These are phyloP conservation scores for Diadromus collaris DNA, from an alignment of 2,888 invertebrate genomes.

Conservation along the genomic window DNA sequence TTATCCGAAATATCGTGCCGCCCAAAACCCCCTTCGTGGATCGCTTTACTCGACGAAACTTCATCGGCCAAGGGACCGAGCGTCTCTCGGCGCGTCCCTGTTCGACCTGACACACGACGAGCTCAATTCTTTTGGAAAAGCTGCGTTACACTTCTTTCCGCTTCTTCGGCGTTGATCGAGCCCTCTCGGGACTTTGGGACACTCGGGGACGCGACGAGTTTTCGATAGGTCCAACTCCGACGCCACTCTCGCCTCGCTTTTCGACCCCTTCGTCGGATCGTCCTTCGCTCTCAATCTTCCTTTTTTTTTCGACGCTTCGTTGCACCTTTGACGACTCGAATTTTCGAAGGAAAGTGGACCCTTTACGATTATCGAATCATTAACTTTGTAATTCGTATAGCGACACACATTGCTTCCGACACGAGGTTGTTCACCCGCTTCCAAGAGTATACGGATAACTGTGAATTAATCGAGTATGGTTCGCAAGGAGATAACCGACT, in stretches of 20 bases:
- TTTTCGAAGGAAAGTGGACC: conserved; percentile 39
- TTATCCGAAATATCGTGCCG: conserved; percentile 23
- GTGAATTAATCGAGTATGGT: background rate
- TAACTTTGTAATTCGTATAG: conserved; percentile 13
- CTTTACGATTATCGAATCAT: conserved; percentile 39
- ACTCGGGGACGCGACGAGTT: conserved; percentile 24
- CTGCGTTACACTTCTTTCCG: background rate
- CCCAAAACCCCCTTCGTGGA: background rate
- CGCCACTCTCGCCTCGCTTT: background rate
- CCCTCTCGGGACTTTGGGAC: conserved; percentile 9
- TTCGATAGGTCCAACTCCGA: conserved; percentile 29
- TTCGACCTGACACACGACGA: conserved; percentile 2
- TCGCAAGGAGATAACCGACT: background rate
- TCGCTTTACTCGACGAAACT: conserved; percentile 25
- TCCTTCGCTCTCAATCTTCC: background rate
- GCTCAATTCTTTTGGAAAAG: conserved; percentile 7
- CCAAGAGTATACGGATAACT: conserved; percentile 2
- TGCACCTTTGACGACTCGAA: conserved; percentile 37
- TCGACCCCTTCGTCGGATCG: conserved; percentile 23
- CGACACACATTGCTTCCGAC: background rate
- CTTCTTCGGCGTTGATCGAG: conserved; percentile 2
- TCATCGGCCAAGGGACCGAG: background rate
- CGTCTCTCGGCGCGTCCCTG: background rate
- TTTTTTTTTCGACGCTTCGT: conserved; percentile 31
- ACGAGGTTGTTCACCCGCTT: conserved; percentile 16